These are phyloP conservation scores for Glossophaga mutica DNA, from an alignment of 2,797 vertebrate genomes.

Conservation along the genomic window DNA sequence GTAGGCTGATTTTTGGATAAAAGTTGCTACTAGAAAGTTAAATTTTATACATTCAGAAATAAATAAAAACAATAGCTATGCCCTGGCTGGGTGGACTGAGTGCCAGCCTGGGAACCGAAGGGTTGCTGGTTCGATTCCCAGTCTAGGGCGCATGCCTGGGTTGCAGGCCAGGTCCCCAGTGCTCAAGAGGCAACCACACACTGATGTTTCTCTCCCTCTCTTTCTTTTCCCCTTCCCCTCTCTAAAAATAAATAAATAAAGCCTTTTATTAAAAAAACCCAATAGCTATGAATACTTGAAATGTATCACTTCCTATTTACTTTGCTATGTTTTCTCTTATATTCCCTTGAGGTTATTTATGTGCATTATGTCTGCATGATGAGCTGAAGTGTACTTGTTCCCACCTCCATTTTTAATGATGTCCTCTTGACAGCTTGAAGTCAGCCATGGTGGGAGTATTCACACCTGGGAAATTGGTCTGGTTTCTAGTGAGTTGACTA, in stretches of 20 bases:
- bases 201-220: no score
- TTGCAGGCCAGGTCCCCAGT: no score
- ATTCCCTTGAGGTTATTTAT: neutral
- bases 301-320: neutral
- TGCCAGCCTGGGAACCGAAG: no score
- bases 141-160: no score
- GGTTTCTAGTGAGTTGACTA: neutral
- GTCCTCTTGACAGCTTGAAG: neutral
- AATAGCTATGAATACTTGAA: neutral
- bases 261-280: no score
- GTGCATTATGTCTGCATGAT: neutral
- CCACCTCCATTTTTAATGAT: neutral
- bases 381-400: neutral
- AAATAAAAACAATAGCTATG: neutral
- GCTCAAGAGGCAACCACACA: no score
- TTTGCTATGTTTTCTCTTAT: neutral
- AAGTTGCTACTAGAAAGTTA: neutral
- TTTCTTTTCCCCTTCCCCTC: no score
- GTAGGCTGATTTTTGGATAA: neutral
- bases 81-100: no score
- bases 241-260: no score
- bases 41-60: neutral
- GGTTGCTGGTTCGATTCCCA: no score
- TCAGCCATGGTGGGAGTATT: neutral
- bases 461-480: neutral